phyloP scores from a whole-genome alignment of 2,797 vertebrate genomes.

The Buphagus erythrorhynchus region DNA sequence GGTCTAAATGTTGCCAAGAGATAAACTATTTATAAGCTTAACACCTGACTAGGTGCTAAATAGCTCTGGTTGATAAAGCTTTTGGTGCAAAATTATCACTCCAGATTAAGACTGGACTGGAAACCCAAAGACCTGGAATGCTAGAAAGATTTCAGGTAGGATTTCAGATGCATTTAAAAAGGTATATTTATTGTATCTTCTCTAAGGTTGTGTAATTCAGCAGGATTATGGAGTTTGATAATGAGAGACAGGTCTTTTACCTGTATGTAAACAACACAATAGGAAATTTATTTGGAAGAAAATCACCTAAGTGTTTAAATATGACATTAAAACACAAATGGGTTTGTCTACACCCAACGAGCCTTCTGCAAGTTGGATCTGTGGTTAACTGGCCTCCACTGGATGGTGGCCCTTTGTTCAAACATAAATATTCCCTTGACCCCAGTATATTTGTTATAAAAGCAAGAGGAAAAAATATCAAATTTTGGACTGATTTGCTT shows the following conservation, averaged over 20 bases:
- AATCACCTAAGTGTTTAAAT: neutral
- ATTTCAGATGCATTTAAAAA: neutral
- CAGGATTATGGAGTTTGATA: neutral
- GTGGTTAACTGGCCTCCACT: neutral
- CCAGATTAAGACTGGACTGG: neutral
- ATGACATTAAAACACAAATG: neutral
- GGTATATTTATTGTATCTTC: neutral
- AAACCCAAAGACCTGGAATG: neutral
- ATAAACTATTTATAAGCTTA: constrained; percentile 59
- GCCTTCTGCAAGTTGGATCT: neutral
- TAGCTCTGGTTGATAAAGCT: neutral
- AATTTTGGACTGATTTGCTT: neutral
- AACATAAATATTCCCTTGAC: neutral
- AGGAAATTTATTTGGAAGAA: neutral
- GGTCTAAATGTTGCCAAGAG: constrained; percentile 15
- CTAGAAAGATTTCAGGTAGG: neutral
- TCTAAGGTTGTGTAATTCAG: neutral
- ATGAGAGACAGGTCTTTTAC: neutral
- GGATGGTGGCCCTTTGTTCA: neutral
- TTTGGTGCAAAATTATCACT: constrained; percentile 24
- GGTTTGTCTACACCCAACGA: neutral
- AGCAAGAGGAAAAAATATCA: constrained; percentile 12
- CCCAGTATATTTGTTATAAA: neutral
- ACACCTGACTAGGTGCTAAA: constrained; percentile 52
- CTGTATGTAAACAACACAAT: neutral